These are phyloP conservation scores for Cololabis saira DNA, from an alignment of 2,113 vertebrate genomes.

Conservation along the genomic window DNA sequence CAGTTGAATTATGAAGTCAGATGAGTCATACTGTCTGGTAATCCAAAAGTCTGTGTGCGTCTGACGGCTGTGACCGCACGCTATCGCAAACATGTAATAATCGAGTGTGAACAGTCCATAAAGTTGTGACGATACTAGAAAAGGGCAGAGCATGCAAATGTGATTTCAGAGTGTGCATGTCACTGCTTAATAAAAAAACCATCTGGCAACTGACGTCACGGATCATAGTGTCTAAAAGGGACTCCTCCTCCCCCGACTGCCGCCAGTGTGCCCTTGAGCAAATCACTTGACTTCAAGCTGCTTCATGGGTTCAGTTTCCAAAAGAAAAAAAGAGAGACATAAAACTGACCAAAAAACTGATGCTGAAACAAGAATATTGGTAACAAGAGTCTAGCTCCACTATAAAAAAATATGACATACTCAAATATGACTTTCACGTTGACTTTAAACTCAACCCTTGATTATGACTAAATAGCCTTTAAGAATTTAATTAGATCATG, in stretches of 20 bases:
- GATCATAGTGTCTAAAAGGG: not conserved
- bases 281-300: constrained; percentile 23
- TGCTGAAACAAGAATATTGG: not conserved
- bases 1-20: constrained; percentile 55
- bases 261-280: not conserved
- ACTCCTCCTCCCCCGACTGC: constrained; percentile 5
- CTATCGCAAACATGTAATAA: not conserved
- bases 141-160: constrained; percentile 20
- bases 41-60: constrained; percentile 32
- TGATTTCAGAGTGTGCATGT: constrained; percentile 3
- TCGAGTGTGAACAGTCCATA: not conserved
- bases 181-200: constrained; percentile 3
- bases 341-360: too few species aligned
- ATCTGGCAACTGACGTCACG: not conserved
- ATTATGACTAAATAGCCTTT: constrained; percentile 41
- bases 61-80: constrained; percentile 8
- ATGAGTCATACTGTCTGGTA: constrained; percentile 44
- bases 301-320: constrained; percentile 1
- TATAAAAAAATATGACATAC: constrained; percentile 1
- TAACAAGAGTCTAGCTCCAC: not conserved
- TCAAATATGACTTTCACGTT: constrained; percentile 24
- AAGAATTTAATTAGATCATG: constrained; percentile 24
- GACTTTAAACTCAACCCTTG: constrained; percentile 32
- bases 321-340: not conserved
- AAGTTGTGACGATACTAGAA: not conserved